These are phyloP conservation scores for Grantiella picta DNA, from an alignment of 2,113 vertebrate species.

Conservation along the genomic window DNA sequence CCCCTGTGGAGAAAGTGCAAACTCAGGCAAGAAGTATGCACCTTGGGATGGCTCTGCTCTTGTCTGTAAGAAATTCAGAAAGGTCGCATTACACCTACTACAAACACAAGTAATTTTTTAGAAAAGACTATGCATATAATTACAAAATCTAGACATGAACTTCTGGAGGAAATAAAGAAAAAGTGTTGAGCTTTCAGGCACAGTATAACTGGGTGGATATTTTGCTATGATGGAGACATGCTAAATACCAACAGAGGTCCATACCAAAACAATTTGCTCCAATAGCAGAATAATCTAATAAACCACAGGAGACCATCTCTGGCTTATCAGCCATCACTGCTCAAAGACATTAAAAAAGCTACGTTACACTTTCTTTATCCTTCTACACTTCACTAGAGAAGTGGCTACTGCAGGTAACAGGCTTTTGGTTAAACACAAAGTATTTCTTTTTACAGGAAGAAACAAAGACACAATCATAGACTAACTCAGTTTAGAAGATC, in stretches of 20 bases:
- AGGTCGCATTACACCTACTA: not conserved
- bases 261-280: not conserved
- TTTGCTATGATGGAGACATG: not conserved
- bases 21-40: slow-evolving; percentile 91
- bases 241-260: not conserved
- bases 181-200: not conserved
- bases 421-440: not conserved
- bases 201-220: not conserved
- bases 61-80: slow-evolving; percentile 72
- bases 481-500: not conserved
- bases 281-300: not conserved
- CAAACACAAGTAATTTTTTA: not conserved
- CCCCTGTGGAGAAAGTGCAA: slow-evolving; percentile 91
- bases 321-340: not conserved
- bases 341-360: not conserved
- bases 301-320: not conserved
- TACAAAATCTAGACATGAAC: not conserved
- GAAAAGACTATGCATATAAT: not conserved
- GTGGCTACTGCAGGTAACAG: not conserved
- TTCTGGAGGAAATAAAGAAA: not conserved
- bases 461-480: not conserved
- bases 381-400: not conserved
- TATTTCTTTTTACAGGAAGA: not conserved
- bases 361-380: not conserved
- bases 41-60: slow-evolving; percentile 77